These are phyloP conservation scores for Etheostoma perlongum DNA, from an alignment of 2,797 vertebrate genomes.

Conservation along the genomic window DNA sequence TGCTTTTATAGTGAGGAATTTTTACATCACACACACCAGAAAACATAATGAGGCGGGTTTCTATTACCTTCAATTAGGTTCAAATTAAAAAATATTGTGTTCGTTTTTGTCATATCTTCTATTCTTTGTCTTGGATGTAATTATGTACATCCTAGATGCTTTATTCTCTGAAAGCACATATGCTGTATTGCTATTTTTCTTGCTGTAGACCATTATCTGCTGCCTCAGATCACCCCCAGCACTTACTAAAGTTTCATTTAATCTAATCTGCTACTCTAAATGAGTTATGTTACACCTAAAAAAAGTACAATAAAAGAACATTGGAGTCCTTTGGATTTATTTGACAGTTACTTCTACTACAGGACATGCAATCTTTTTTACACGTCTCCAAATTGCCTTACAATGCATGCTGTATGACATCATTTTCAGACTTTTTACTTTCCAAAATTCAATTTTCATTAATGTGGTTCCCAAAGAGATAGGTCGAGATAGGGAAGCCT, in stretches of 20 bases:
- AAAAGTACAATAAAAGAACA: conserved; percentile 6
- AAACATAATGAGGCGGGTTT: neutral
- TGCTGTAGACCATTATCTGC: conserved; percentile 22
- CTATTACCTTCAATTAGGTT: neutral
- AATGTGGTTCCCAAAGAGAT: neutral
- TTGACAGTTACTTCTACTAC: neutral
- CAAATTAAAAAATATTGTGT: neutral
- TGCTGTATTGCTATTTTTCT: neutral
- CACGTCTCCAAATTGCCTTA: neutral
- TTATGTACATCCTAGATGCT: neutral
- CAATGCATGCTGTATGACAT: neutral
- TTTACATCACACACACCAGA: neutral
- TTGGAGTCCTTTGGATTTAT: neutral
- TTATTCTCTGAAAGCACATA: neutral
- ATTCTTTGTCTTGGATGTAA: neutral
- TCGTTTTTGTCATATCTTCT: neutral
- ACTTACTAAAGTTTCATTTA: conserved; percentile 38
- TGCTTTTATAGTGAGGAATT: conserved; percentile 13
- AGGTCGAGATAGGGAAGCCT: neutral
- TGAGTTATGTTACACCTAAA: conserved; percentile 9
- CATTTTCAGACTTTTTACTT: neutral
- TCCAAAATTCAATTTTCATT: neutral
- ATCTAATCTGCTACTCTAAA: conserved; percentile 42
- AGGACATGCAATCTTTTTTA: neutral
- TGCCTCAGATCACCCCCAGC: conserved; percentile 9